phyloP scores from a whole-genome alignment of 2,888 invertebrate species.

The Lycophotia porphyrea region DNA sequence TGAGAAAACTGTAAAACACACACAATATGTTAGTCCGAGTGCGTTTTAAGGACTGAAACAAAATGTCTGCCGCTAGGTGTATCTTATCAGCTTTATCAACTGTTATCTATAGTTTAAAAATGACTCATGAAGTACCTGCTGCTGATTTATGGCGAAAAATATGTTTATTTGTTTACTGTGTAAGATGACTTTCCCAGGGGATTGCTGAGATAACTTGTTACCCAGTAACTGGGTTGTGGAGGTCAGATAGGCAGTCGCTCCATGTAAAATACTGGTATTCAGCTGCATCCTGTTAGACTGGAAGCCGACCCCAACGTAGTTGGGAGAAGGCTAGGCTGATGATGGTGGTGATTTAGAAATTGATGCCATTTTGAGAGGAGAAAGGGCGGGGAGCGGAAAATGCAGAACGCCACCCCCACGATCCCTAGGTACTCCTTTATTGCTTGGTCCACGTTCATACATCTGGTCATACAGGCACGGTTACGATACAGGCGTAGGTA shows the following conservation, averaged over 20 bases:
- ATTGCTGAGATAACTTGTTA: neutral
- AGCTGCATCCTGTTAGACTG: neutral
- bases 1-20: conserved; percentile 22
- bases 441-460: neutral
- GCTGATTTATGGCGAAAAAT: conserved; percentile 27
- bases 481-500: neutral
- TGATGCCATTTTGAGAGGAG: too few species aligned
- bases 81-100: conserved; percentile 47
- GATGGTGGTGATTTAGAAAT: too few species aligned
- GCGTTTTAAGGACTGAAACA: conserved; percentile 45
- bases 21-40: conserved; percentile 22
- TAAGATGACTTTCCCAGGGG: neutral
- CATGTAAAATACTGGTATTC: neutral
- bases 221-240: neutral
- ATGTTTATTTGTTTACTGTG: neutral
- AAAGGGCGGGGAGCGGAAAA: too few species aligned
- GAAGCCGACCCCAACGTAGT: too few species aligned
- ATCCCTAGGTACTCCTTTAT: neutral
- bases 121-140: conserved; percentile 33
- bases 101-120: conserved; percentile 30
- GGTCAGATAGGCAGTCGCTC: neutral
- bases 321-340: too few species aligned
- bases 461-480: too few species aligned
- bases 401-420: too few species aligned
- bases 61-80: conserved; percentile 44